A percentile compares a stretch with the other conserved stretches of the same genome.
Conservation (phyloP, 2,113 vertebrate genomes). For the Heterochromis multidens region DNA sequence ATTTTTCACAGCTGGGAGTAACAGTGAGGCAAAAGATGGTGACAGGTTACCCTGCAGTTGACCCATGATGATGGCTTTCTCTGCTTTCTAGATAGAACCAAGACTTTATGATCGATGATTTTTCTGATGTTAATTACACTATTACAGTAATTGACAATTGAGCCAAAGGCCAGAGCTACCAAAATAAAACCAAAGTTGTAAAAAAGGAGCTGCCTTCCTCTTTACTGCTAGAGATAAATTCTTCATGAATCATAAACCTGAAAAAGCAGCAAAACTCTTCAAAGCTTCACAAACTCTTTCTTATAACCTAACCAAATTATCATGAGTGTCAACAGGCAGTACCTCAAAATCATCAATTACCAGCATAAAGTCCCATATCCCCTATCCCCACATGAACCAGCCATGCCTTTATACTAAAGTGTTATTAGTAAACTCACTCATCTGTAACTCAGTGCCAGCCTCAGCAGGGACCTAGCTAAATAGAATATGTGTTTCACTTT, state of each 20-base stretch:
- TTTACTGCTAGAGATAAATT: not conserved
- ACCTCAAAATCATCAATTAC: not conserved
- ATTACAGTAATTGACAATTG: not conserved
- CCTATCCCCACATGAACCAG: not conserved
- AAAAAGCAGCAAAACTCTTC: not conserved
- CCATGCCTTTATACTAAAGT: not conserved
- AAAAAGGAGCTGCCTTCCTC: not conserved
- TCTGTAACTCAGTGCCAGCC: not conserved
- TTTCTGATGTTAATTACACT: not conserved
- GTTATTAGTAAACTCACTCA: not conserved
- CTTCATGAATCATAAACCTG: not conserved
- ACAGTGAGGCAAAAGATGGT: not conserved
- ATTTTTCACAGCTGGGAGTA: not conserved
- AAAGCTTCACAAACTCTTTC: not conserved
- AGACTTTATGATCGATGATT: not conserved
- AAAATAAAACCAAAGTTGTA: not conserved
- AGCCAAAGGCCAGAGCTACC: not conserved
- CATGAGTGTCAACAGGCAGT: not conserved
- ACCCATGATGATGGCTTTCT: not conserved
- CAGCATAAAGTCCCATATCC: not conserved
- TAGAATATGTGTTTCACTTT: conserved; percentile 5
- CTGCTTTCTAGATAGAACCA: not conserved
- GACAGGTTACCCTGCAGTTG: not conserved
- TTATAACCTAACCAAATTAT: not conserved
- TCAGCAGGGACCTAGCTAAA: conserved; percentile 12